Evolutionary conservation across 2,113 vertebrate species (phyloP).

Genomic region (Dicaeum eximium): DNA sequence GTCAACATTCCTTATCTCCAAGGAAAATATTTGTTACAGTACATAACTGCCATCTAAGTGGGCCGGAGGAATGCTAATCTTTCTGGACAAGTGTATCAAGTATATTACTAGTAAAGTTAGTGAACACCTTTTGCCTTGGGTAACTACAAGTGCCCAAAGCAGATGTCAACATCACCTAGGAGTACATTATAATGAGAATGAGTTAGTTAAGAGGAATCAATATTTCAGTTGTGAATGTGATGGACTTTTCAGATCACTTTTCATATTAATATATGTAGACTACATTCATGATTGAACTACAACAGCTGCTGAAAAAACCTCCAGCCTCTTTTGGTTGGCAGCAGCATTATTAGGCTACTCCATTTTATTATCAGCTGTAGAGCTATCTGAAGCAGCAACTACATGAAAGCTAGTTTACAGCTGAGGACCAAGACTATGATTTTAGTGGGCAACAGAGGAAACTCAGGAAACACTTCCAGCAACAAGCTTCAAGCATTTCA

Average conservation of each 20-base stretch:
- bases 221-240: neutral
- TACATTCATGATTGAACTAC: neutral
- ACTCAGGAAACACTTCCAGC: neutral
- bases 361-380: neutral
- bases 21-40: neutral
- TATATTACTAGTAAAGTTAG: neutral
- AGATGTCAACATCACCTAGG: neutral
- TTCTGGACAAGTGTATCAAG: neutral
- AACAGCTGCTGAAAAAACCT: neutral
- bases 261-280: neutral
- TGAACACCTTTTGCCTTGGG: neutral
- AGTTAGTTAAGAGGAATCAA: neutral
- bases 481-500: neutral
- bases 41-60: neutral
- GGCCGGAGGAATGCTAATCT: neutral
- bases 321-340: neutral
- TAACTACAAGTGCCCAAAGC: neutral
- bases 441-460: neutral
- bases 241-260: neutral
- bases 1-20: neutral
- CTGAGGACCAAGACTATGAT: neutral
- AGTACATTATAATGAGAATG: neutral
- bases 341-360: neutral
- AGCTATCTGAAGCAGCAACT: neutral
- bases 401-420: neutral